Evolutionary conservation across 2,797 vertebrate species (phyloP).

Genomic region (Galaxias olidus): DNA sequence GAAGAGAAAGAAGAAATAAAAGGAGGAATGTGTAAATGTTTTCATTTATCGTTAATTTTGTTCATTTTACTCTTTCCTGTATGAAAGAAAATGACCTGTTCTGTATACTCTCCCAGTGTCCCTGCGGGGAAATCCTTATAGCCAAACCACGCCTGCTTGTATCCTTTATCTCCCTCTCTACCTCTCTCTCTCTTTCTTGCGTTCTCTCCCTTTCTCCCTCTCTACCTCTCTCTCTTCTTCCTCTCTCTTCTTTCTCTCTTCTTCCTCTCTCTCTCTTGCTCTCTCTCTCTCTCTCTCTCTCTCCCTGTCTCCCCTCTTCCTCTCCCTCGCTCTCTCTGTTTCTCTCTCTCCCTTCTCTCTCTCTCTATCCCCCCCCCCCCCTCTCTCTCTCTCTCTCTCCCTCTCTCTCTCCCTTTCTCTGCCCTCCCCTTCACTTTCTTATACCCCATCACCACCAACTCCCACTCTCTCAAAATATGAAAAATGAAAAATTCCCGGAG

Average conservation of each 20-base stretch:
- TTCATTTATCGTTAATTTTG: no score
- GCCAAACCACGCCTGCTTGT: background rate
- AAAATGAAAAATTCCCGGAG: slow-evolving; percentile 38
- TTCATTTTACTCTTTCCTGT: no score
- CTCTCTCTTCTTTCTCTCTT: background rate
- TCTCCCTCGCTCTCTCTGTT: background rate
- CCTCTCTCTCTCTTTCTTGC: background rate
- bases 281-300: background rate
- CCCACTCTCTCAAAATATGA: slow-evolving; percentile 29
- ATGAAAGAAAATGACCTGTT: no score
- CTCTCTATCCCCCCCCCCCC: background rate
- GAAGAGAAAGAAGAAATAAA: no score
- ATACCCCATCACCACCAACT: slow-evolving; percentile 1
- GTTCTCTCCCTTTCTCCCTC: background rate
- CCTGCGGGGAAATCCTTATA: no score
- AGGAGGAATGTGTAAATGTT: no score
- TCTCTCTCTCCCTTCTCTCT: background rate
- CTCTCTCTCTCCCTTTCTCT: slow-evolving; percentile 5
- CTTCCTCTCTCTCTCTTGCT: no score
- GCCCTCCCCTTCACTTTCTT: slow-evolving; percentile 18
- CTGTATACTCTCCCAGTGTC: no score
- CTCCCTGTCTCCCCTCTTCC: background rate
- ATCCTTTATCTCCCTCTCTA: background rate
- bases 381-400: background rate
- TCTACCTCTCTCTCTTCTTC: background rate